These are phyloP conservation scores for Lagodon rhomboides DNA, from an alignment of 2,797 vertebrate genomes.

Conservation along the genomic window DNA sequence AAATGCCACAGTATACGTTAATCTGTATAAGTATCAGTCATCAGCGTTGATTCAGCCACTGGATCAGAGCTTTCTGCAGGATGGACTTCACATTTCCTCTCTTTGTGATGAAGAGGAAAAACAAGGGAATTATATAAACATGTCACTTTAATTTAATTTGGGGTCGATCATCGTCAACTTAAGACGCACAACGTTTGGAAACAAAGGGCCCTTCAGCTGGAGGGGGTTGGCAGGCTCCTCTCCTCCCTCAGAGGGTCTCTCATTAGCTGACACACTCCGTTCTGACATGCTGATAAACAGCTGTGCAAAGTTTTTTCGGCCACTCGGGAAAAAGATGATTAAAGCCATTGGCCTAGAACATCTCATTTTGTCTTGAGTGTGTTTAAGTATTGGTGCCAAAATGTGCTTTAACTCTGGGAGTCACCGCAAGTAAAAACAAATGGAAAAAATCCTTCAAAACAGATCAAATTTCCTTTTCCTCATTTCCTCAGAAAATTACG, in stretches of 20 bases:
- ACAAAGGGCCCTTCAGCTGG: conserved; percentile 9
- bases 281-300: conserved; percentile 29
- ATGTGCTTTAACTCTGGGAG: neutral
- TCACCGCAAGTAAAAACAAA: neutral
- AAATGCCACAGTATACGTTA: neutral
- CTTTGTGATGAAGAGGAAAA: neutral
- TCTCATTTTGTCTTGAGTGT: neutral
- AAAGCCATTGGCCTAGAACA: conserved; percentile 13
- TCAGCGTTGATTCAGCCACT: neutral
- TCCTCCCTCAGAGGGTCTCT: conserved; percentile 12
- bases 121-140: neutral
- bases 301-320: conserved; percentile 24
- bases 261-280: neutral
- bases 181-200: conserved; percentile 2
- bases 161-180: neutral
- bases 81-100: neutral
- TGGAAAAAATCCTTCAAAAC: neutral
- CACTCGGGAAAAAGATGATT: conserved; percentile 6
- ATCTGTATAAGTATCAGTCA: neutral
- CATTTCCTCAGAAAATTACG: neutral
- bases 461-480: neutral
- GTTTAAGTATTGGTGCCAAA: neutral
- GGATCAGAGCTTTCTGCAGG: neutral
- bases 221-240: neutral
- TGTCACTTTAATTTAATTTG: neutral